Conservation (phyloP, 2,888 invertebrate species). For the Phortica okadai region DNA sequence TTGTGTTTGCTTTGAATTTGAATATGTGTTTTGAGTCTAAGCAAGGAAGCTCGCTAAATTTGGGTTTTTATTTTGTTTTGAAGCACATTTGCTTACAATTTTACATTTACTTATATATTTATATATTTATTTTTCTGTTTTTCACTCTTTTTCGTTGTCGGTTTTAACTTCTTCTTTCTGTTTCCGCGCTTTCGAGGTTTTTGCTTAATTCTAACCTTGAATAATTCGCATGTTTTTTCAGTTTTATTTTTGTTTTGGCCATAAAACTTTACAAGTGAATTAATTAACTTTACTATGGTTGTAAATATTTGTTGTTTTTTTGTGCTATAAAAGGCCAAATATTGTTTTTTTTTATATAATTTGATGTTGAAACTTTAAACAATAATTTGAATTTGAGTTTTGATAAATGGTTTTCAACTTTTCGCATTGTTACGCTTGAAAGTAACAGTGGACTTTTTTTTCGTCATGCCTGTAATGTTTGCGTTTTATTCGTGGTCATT, state of each 20-base stretch:
- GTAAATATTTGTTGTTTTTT: slow-evolving; percentile 20
- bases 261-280: slow-evolving; percentile 42
- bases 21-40: neutral
- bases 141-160: slow-evolving; percentile 11
- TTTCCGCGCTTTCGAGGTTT: slow-evolving; percentile 26
- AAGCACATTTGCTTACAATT: slow-evolving; percentile 36
- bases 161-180: neutral
- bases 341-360: neutral
- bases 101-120: slow-evolving; percentile 20
- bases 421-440: neutral
- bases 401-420: neutral
- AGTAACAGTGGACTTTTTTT: neutral
- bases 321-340: neutral
- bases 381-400: neutral
- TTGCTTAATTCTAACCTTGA: slow-evolving; percentile 28
- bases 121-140: slow-evolving; percentile 3
- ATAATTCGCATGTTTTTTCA: neutral
- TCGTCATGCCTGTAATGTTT: neutral
- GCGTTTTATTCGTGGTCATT: neutral
- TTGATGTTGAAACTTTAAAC: neutral
- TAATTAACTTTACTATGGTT: slow-evolving; percentile 47
- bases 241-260: slow-evolving; percentile 21
- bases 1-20: slow-evolving; percentile 22
- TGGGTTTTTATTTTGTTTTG: slow-evolving; percentile 54
- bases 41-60: slow-evolving; percentile 38